phyloP scores from a whole-genome alignment of 2,113 vertebrate genomes.

The Microcebus lehilahytsara region DNA sequence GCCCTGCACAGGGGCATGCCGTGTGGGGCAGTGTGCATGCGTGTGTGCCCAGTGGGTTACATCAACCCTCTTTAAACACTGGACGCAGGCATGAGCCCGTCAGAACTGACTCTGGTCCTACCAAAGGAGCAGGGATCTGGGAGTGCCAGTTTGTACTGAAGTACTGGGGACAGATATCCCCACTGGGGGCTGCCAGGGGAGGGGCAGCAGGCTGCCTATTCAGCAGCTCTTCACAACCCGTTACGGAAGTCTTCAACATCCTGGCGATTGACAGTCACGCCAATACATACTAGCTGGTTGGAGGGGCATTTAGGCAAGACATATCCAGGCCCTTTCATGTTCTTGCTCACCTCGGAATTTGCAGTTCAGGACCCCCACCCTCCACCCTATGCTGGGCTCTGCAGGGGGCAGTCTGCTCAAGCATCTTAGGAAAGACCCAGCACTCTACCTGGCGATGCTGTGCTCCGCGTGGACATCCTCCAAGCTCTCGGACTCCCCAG shows the following conservation, averaged over 20 bases:
- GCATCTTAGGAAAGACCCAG: neutral
- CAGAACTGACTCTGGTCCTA: neutral
- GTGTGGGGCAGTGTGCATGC: rapidly evolving
- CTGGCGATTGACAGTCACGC: neutral
- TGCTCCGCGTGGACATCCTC: slow-evolving; percentile 63
- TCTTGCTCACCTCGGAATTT: neutral
- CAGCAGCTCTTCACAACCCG: neutral
- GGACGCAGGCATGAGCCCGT: neutral
- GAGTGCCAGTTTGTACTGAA: neutral
- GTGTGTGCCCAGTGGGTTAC: neutral
- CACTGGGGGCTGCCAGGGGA: neutral
- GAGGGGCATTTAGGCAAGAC: neutral
- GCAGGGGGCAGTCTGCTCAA: neutral
- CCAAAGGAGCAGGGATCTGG: neutral
- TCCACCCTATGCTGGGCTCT: neutral
- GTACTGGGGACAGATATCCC: too few species aligned
- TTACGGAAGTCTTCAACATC: neutral
- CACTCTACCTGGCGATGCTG: slow-evolving; percentile 83
- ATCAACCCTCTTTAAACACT: neutral
- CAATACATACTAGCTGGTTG: neutral
- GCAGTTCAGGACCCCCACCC: neutral
- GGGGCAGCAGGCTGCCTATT: too few species aligned
- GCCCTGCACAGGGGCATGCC: rapidly evolving
- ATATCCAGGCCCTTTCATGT: neutral
- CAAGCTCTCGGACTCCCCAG: neutral